Conservation (phyloP, 2,888 invertebrate genomes). For the Imbricaverruca yamaguchii region DNA sequence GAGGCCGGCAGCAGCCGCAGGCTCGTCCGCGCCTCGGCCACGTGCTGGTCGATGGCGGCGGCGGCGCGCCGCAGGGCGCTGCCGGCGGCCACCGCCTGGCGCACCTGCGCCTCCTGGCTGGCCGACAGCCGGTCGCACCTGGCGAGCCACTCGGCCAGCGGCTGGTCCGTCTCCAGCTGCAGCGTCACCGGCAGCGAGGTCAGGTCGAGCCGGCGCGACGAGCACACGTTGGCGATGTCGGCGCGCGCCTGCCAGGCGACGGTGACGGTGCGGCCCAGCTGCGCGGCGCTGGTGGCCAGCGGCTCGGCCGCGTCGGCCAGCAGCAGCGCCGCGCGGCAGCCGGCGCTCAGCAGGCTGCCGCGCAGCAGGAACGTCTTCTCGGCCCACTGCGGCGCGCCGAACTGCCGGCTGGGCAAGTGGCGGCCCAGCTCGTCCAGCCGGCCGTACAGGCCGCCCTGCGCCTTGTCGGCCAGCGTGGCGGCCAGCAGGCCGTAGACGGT, state of each 20-base stretch:
- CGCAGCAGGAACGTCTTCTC: not conserved
- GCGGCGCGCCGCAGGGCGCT: not conserved
- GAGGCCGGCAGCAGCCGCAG: not conserved
- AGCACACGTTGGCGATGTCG: not conserved
- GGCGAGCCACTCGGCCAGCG: not conserved
- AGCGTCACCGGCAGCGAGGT: conserved; percentile 1
- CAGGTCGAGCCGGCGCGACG: not conserved
- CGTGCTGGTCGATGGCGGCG: not conserved
- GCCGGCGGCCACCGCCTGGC: not conserved
- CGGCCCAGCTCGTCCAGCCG: not conserved
- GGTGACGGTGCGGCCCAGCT: not conserved
- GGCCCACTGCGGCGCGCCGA: not conserved
- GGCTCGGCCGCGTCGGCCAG: not conserved
- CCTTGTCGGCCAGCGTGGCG: not conserved
- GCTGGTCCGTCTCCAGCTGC: not conserved
- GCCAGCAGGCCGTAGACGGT: not conserved
- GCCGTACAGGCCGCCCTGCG: not conserved
- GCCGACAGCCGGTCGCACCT: not conserved
- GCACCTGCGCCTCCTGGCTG: not conserved
- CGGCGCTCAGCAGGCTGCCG: conserved; percentile 2
- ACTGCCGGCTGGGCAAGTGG: not conserved
- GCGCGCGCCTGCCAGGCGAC: not conserved
- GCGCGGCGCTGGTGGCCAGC: not conserved
- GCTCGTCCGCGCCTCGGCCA: not conserved
- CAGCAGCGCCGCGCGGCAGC: conserved; percentile 1